Evolutionary conservation across 2,888 invertebrate species (phyloP).

Genomic region (Hoplodrina ambigua): DNA sequence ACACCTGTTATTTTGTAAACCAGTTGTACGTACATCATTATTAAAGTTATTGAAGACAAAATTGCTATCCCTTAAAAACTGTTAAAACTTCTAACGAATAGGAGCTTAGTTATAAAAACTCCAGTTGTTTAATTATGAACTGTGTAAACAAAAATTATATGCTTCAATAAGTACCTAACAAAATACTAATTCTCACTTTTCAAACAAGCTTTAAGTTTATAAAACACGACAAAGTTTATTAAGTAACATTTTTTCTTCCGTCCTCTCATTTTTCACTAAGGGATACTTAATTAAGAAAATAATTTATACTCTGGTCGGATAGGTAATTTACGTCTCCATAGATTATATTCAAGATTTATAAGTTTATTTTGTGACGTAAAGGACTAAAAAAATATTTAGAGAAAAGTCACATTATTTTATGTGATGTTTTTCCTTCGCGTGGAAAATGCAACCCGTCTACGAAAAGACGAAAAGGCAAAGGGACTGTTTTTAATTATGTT

Average conservation of each 20-base stretch:
- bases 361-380: slow-evolving; percentile 12
- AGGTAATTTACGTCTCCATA: slow-evolving; percentile 9
- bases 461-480: too few species aligned
- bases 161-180: not conserved
- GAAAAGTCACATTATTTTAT: too few species aligned
- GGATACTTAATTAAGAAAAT: slow-evolving; percentile 36
- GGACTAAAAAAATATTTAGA: too few species aligned
- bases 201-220: slow-evolving; percentile 8
- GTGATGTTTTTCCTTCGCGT: too few species aligned
- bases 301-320: slow-evolving; percentile 14
- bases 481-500: too few species aligned
- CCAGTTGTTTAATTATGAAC: slow-evolving; percentile 1
- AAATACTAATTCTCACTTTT: slow-evolving; percentile 17
- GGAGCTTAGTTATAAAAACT: not conserved
- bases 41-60: not conserved
- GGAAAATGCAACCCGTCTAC: too few species aligned
- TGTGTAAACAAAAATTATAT: slow-evolving; percentile 1
- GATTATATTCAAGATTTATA: slow-evolving; percentile 27
- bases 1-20: too few species aligned
- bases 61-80: too few species aligned
- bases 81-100: too few species aligned
- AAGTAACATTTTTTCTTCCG: slow-evolving; percentile 11
- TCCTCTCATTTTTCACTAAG: slow-evolving; percentile 20
- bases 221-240: slow-evolving; percentile 15
- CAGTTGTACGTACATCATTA: not conserved